Evolutionary conservation across 2,888 invertebrate genomes (phyloP), one percentile per base, ranked within the genome.

Genomic region (Drosophila niveifrons): DNA sequence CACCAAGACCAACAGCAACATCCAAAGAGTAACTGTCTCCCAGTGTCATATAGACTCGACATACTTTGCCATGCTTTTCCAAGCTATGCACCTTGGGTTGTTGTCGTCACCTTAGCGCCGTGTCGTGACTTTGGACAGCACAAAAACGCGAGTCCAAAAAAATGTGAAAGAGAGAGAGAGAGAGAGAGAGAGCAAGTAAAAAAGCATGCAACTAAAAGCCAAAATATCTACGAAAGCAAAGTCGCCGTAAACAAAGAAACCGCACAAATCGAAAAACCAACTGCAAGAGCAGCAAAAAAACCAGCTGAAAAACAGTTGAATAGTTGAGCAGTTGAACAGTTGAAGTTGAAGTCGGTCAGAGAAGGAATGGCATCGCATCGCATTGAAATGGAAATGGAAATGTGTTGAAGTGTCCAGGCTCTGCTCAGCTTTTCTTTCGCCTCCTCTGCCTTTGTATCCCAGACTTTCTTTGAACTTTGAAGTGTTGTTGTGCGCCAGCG

Each of bases 11-110:
- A n/a, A 36, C 36, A 41, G 13, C 39, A 13, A 13, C 39, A 36
- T 29, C 47, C 36, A 10, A 11, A 46, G 7, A 44, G 41, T 13
- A 56, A 46, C 64, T 53, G 47, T 52, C 64, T 65, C 68, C 57
- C 64, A 65, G 72, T 72, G 72, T 83, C 86, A 88, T 80, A 67
- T 75, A 75, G 65, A 72, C 72, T 66, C 73, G 82, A 72, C 89
- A 68, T 58, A 75, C 85, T 71, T 74, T 85, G 88, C 72, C 75
- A 80, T 69, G 79, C 61, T 62, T 75, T 75, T 78, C 72, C 81
- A 80, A 72, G 72, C 36, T 75, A 71, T 63, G 68, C 69, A 69
- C 69, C 72, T 53, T 66, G 48, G 46, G 46, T 41, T 53, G 23
- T 48, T 63, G 57, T 66, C 63, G 59, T 56, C 72, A 64, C 68